These are phyloP conservation scores for Plebejus argus DNA, from an alignment of 2,888 invertebrate genomes.

Conservation along the genomic window DNA sequence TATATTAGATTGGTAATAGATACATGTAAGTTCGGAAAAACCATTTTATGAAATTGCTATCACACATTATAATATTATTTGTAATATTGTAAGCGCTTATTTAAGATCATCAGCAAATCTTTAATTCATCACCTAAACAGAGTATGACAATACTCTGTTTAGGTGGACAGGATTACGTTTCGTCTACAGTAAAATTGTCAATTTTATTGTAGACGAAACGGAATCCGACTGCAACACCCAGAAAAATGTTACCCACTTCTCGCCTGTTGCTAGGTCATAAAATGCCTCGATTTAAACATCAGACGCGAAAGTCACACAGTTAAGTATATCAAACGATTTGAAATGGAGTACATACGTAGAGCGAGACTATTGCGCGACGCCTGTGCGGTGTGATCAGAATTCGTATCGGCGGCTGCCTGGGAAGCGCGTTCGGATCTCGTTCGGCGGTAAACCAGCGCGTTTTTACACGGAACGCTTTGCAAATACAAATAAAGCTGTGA, in stretches of 20 bases:
- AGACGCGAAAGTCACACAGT: slow-evolving; percentile 30
- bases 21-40: too few relatives aligned
- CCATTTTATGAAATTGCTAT: too few relatives aligned
- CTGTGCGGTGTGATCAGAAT: slow-evolving; percentile 71
- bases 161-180: too few relatives aligned
- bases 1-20: too few relatives aligned
- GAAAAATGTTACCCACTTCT: not conserved
- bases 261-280: slow-evolving; percentile 1
- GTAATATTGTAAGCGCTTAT: not conserved
- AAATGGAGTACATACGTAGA: slow-evolving; percentile 43
- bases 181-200: too few relatives aligned
- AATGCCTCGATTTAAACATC: slow-evolving; percentile 26
- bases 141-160: too few relatives aligned
- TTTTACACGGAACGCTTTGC: slow-evolving; percentile 68
- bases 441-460: slow-evolving; percentile 71
- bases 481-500: slow-evolving; percentile 71
- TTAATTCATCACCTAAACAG: too few relatives aligned
- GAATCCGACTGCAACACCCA: not conserved
- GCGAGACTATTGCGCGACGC: slow-evolving; percentile 50
- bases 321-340: slow-evolving; percentile 41
- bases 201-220: not conserved
- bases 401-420: slow-evolving; percentile 67
- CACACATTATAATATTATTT: too few relatives aligned
- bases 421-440: slow-evolving; percentile 68
- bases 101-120: not conserved